Base-by-base conservation (phyloP, 2,888 invertebrate species). In the Stenichneumon culpator region DNA sequence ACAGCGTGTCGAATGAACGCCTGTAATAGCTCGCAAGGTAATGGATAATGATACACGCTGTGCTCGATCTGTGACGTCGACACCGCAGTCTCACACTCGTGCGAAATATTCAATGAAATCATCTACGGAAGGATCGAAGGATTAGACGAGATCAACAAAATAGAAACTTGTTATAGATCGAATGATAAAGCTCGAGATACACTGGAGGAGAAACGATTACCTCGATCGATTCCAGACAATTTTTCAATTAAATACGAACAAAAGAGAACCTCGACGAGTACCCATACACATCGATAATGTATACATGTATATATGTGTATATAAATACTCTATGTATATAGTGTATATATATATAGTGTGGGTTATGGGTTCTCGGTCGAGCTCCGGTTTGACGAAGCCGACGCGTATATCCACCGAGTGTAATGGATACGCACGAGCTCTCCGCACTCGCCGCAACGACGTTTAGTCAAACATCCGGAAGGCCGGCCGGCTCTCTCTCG, bases 1-100 rank as follows among this genome's bases (percentile, higher is more conserved):
- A 86, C 87, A 88, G 89, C 92, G 90, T 91, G 90, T 91, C 90
- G 90, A 92, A 91, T 89, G 89, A 88, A 87, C 84, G 88, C 47
- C 70, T 60, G 72, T 89, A 91, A 91, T 87, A 84, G 86, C 88
- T 73, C 67, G 80, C 86, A 79, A 86, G 83, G 87, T 89, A 89
- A 90, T 89, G 86, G 88, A 89, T 90, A 91, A 92, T 14, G 91
- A 88, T 87, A 89, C 87, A 67, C 72, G 57, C 65, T 16, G 67
- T 63, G 57, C 57, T 73, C 89, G 86, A 88, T 90, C 88, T 89
- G 88, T 83, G 87, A 80, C 86, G 87, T 88, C 36, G 39, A 83
- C 69, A 88, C 86, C 88, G 89, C 88, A 87, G 89, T 89, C 25
- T 47, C 19, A 2, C 19, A 69, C 36, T 36, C 52, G 81, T 50